Evolutionary conservation across 2,888 invertebrate species (phyloP), one percentile per base, ranked within the genome.

Genomic region (Drosophila pseudotalamancana): DNA sequence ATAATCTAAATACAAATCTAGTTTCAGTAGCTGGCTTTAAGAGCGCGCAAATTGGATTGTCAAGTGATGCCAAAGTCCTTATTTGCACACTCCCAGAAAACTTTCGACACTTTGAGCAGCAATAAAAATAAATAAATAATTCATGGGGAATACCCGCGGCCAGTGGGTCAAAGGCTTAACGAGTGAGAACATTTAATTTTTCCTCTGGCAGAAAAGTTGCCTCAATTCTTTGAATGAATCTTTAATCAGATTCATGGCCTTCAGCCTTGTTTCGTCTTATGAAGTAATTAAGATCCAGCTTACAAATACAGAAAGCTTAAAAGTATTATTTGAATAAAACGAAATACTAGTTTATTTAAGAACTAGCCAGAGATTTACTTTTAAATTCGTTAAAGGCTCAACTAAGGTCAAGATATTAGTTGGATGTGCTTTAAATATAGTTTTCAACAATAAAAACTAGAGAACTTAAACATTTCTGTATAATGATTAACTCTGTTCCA

Each of bases 1-100:
- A 16, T 35, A 55, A 57, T 43, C 14, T n/a, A 40, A 34, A 39
- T 32, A 39, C 32, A 54, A 55, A 39, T 39, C 37, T 48, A 57
- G 56, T 53, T 9, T 11, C 8, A 25, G n/a, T n/a, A n/a, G 12
- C n/a, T 4, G 21, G 32, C 42, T 53, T 72, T 16, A 51, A 57
- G 27, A 40, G 21, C 11, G 21, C 8, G 11, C 48, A 51, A 62
- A 46, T 59, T 48, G 27, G 23, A 35, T 46, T 51, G 46, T 43
- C 49, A 34, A 31, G 4, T 57, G 11, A 19, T 18, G 12, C 5
- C 9, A 25, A 55, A 39, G 25, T 48, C 46, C 32, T 35, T 29
- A 19, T 5, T 42, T 49, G 8, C 14, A 4, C 8, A 18, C 35
- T 37, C 9, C 4, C 1, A 12, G 23, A 23, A 23, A 43, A 51